phyloP scores from a whole-genome alignment of 2,113 vertebrate species.

The Orycteropus afer region DNA sequence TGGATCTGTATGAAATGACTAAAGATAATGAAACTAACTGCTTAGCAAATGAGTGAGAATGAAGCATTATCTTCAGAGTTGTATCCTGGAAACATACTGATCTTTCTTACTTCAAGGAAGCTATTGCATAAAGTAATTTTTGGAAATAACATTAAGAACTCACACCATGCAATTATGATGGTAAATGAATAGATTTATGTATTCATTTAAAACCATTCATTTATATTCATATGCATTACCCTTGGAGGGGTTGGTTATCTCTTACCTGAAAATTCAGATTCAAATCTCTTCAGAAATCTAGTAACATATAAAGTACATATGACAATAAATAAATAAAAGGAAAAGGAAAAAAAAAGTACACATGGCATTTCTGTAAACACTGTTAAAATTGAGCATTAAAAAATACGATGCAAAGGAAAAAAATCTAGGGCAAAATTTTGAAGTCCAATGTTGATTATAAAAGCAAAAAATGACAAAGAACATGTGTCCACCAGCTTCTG shows the following conservation, averaged over 20 bases:
- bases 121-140: neutral
- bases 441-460: neutral
- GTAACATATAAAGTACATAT: neutral
- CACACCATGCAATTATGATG: neutral
- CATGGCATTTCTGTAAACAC: no score
- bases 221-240: neutral
- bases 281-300: neutral
- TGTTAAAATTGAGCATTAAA: neutral
- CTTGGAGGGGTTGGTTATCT: neutral
- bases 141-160: neutral
- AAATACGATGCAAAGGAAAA: neutral
- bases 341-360: no score
- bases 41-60: neutral
- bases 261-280: neutral
- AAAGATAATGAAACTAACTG: conserved; percentile 15
- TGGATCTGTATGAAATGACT: neutral
- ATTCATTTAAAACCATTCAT: neutral
- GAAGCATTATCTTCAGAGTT: neutral
- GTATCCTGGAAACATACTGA: neutral
- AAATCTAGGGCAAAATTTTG: neutral
- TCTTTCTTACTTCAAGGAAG: neutral
- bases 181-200: neutral
- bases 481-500: neutral
- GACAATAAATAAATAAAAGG: no score
- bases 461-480: neutral